Evolutionary conservation across 2,113 vertebrate genomes (phyloP), one percentile per base, ranked within the genome.

Genomic region (Megaceryle torquata): DNA sequence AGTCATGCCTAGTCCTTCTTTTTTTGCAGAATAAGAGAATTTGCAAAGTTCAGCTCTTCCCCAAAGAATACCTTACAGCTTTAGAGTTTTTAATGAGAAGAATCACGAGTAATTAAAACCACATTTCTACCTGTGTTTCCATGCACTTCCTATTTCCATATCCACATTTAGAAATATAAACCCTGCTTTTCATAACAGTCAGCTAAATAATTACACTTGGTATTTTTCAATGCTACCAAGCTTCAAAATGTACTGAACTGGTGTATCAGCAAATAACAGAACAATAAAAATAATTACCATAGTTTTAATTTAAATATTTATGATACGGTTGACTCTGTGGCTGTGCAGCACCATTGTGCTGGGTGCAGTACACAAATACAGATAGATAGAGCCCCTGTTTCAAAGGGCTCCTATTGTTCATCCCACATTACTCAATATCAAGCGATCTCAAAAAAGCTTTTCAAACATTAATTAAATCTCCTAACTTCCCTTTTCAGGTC

Each of bases 261-360:
- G 91, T 96, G 83, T 92, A 96, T 84, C 93, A 96, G 90, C 86
- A 95, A 92, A 90, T 95, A 96, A 89, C 86, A 79, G 83, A 89
- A 95, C 14, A 88, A 97, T 94, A 94, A 96, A 95, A 96, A 95
- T 94, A 95, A 95, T 97, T 94, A 96, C 75, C 86, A 84, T 72
- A 91, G 90, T 54, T 93, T 93, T 95, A 92, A 96, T 96, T 96
- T 96, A 97, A 97, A 97, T 97, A 96, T 97, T 94, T 93, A 94
- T 96, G 88, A 93, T 93, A 94, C 16, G 33, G 88, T 95, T 88
- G 95, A 86, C 92, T 86, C 64, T 14, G 53, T 75, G 83, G 86
- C 82, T 84, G 80, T 64, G 37, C 1, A 0, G 28, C 79, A 75
- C 95, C 86, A 94, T 94, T 96, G 92, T 97, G 86, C 86, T 76